Conservation (phyloP, 37 sponge, comb jelly and placozoan species). For the Crambe crambe region DNA sequence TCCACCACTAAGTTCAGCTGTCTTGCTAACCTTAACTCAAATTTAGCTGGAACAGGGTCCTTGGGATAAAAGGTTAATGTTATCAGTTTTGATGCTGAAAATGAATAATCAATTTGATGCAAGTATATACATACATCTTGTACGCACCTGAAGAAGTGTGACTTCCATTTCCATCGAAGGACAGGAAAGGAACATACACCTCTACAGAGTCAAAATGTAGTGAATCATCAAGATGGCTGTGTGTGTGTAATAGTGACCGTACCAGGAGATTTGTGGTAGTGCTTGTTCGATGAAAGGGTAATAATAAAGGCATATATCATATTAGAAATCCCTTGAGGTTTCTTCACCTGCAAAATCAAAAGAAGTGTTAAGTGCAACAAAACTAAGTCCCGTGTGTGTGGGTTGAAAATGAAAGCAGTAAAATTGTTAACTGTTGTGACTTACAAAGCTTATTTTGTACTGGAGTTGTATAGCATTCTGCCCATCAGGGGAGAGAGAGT, state of each 20-base stretch:
- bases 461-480: slow-evolving; percentile 2
- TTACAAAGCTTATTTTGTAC: slow-evolving; percentile 30
- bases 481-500: background rate
- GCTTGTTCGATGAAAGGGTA: slow-evolving; percentile 20
- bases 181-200: slow-evolving; percentile 49
- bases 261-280: slow-evolving; percentile 47
- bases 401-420: background rate
- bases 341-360: slow-evolving; percentile 7
- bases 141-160: slow-evolving; percentile 13
- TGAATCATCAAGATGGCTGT: no score
- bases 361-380: no score
- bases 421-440: background rate
- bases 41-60: slow-evolving; percentile 53
- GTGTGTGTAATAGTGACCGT: no score
- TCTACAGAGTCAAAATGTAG: slow-evolving; percentile 47
- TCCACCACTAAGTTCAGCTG: background rate
- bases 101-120: background rate
- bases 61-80: slow-evolving; percentile 39
- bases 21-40: slow-evolving; percentile 31
- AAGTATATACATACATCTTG: background rate
- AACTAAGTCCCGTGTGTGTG: no score
- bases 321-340: slow-evolving; percentile 29
- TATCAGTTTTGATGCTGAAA: slow-evolving; percentile 18
- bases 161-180: slow-evolving; percentile 9
- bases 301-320: slow-evolving; percentile 46